Conservation (phyloP, 2,113 vertebrate genomes). For the Anthoscopus minutus region DNA sequence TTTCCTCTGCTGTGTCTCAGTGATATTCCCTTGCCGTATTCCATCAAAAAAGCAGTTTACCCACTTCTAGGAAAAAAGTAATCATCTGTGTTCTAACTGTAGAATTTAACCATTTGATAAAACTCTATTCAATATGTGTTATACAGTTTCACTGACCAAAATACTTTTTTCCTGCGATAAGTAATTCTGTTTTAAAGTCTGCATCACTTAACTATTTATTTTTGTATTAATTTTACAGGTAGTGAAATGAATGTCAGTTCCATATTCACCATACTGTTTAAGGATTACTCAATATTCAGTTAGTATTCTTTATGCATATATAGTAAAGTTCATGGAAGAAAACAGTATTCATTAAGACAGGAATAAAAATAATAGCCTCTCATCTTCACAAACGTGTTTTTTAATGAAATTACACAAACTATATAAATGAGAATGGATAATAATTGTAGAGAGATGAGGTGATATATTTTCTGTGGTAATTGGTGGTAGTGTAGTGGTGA, state of each 20-base stretch:
- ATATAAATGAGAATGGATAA: neutral
- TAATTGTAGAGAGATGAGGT: neutral
- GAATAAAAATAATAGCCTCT: neutral
- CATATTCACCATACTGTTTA: neutral
- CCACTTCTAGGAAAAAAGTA: neutral
- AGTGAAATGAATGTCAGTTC: neutral
- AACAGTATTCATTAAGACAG: neutral
- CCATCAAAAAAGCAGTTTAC: neutral
- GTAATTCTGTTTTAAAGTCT: neutral
- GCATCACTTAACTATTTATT: neutral
- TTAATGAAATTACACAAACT: neutral
- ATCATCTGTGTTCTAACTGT: neutral
- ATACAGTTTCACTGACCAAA: neutral
- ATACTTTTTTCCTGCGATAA: neutral
- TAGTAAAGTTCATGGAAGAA: neutral
- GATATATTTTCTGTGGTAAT: neutral
- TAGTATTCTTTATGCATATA: neutral
- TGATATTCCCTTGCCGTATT: neutral
- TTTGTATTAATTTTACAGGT: neutral
- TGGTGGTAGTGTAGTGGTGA: neutral
- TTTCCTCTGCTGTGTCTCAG: neutral
- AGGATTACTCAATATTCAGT: neutral
- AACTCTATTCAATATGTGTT: neutral
- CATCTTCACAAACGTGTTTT: neutral
- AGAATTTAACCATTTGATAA: neutral